A percentile compares a stretch with the other conserved stretches of the same genome.
phyloP scores from a whole-genome alignment of 2,888 invertebrate genomes.

The Toxonevra muliebris region DNA sequence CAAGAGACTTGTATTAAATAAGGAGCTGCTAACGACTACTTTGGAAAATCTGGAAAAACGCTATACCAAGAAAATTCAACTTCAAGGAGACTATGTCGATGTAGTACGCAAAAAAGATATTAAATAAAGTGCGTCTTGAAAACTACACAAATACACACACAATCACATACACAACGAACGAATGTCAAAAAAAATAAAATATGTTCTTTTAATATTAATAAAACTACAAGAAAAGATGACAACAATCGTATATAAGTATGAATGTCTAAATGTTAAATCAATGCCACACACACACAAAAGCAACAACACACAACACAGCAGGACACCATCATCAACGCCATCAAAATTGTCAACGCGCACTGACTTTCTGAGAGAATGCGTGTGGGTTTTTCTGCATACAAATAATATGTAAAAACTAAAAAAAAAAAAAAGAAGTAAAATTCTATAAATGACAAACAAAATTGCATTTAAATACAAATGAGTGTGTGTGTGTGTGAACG shows the following conservation, averaged over 20 bases:
- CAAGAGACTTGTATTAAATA: too few species aligned
- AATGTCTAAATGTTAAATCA: background rate
- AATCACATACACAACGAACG: background rate
- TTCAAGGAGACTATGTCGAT: too few species aligned
- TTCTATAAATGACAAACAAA: too few species aligned
- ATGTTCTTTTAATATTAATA: constrained; percentile 6
- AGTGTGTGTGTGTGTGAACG: too few species aligned
- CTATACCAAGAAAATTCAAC: too few species aligned
- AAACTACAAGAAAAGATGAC: constrained; percentile 15
- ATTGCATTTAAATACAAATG: too few species aligned
- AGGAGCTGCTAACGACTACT: too few species aligned
- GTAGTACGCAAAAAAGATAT: background rate
- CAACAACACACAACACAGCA: constrained; percentile 20
- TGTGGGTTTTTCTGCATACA: too few species aligned
- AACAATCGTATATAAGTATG: constrained; percentile 2
- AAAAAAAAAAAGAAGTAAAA: too few species aligned
- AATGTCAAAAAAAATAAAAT: background rate
- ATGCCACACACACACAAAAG: background rate
- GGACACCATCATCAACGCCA: constrained; percentile 31
- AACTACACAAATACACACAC: constrained; percentile 7
- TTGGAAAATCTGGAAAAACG: too few species aligned
- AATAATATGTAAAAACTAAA: background rate
- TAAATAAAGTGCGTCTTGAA: background rate
- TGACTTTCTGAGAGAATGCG: too few species aligned
- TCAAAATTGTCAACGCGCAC: constrained; percentile 30